Conservation (phyloP, 2,113 vertebrate species). For the Lichenostomus cassidix region DNA sequence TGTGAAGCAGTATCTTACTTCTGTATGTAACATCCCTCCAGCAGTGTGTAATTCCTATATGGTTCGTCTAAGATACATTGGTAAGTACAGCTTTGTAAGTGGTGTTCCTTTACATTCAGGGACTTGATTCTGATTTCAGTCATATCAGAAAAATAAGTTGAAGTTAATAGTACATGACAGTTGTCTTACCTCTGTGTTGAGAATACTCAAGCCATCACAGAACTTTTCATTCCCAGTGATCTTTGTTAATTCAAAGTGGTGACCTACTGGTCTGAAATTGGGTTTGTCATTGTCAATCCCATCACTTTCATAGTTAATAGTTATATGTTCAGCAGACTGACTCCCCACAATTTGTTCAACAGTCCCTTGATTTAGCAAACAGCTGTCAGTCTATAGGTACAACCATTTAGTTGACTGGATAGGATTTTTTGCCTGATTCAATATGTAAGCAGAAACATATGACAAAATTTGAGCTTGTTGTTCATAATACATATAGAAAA, state of each 20-base stretch:
- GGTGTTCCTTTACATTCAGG: neutral
- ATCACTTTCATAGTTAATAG: neutral
- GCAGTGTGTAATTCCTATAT: neutral
- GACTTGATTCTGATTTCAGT: constrained; percentile 3
- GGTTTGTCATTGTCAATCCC: neutral
- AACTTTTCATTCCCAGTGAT: constrained; percentile 2
- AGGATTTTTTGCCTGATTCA: neutral
- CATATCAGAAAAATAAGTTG: neutral
- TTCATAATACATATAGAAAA: neutral
- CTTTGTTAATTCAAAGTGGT: constrained; percentile 18
- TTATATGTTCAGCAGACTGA: neutral
- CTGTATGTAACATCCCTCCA: neutral
- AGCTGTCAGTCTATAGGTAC: neutral
- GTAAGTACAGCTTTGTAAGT: neutral
- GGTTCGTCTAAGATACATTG: neutral
- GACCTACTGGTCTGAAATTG: neutral
- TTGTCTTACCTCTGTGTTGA: neutral
- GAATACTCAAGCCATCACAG: neutral
- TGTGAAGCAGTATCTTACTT: neutral
- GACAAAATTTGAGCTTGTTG: neutral
- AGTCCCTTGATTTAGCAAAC: neutral
- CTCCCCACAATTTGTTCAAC: neutral
- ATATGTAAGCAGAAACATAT: neutral
- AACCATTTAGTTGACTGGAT: neutral
- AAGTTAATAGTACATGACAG: neutral